These are phyloP conservation scores for Theristicus caerulescens DNA, from an alignment of 2,113 vertebrate species.

Conservation along the genomic window DNA sequence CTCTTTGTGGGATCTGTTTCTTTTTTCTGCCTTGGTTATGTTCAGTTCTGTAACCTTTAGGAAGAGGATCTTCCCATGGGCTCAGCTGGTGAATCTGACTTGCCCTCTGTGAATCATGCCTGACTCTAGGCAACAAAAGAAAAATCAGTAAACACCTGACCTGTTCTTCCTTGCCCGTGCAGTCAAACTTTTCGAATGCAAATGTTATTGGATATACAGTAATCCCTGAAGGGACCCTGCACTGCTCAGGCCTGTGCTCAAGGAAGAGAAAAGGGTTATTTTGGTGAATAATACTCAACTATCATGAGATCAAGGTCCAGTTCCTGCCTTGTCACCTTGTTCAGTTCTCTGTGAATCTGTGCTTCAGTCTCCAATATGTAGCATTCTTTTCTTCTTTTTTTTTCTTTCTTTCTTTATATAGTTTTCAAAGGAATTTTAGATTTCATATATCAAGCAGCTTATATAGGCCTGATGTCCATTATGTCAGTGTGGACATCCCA, in stretches of 20 bases:
- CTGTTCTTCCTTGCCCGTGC: not conserved
- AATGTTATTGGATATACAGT: not conserved
- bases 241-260: not conserved
- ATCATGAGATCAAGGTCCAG: not conserved
- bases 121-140: slow-evolving; percentile 47
- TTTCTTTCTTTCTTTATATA: not conserved
- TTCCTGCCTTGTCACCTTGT: not conserved
- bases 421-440: not conserved
- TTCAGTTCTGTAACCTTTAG: not conserved
- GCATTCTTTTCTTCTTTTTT: not conserved
- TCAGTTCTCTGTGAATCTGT: not conserved
- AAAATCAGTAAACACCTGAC: not conserved
- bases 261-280: not conserved
- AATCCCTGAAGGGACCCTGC: not conserved
- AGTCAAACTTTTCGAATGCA: not conserved
- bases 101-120: not conserved
- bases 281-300: not conserved
- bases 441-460: not conserved
- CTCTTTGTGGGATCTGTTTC: not conserved
- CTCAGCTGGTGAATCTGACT: not conserved
- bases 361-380: not conserved
- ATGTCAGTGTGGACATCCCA: not conserved
- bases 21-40: not conserved
- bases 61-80: slow-evolving; percentile 9
- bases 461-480: not conserved